phyloP scores from a whole-genome alignment of 1,140 invertebrate species.

The Choristoneura fumiferana region DNA sequence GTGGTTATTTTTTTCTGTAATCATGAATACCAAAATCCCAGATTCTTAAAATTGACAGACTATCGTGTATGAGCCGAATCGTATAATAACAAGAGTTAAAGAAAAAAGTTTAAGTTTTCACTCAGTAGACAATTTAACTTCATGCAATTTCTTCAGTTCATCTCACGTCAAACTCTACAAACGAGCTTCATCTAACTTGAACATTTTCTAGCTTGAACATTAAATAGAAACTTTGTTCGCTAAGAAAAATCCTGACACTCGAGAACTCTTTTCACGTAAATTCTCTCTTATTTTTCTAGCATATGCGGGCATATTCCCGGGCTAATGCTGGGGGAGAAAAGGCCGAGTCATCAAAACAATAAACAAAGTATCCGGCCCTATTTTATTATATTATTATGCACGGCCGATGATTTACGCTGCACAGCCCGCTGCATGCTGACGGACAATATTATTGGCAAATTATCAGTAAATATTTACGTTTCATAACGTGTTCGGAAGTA shows the following conservation, averaged over 20 bases:
- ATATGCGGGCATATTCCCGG: constrained; percentile 59
- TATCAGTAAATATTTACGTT: not conserved
- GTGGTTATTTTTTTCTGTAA: no score
- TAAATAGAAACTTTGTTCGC: not conserved
- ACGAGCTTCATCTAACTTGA: constrained; percentile 3
- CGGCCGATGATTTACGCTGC: constrained; percentile 71
- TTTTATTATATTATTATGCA: constrained; percentile 77
- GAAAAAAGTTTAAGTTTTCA: no score
- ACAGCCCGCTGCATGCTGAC: constrained; percentile 38
- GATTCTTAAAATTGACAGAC: no score
- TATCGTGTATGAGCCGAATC: no score
- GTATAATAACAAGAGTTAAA: no score
- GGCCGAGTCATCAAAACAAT: constrained; percentile 78
- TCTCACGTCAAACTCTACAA: not conserved
- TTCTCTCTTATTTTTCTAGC: constrained; percentile 47
- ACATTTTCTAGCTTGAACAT: constrained; percentile 3
- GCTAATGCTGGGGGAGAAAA: constrained; percentile 50
- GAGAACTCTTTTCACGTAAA: constrained; percentile 16
- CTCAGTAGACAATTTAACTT: not conserved
- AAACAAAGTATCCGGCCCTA: constrained; percentile 76
- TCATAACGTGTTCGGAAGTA: no score
- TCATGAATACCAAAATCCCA: no score
- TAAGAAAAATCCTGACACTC: constrained; percentile 3
- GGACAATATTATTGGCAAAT: constrained; percentile 8
- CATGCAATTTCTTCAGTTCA: constrained; percentile 4